Conservation (phyloP, 53 echinoderm and acorn worm species). For the Paracentrotus lividus region DNA sequence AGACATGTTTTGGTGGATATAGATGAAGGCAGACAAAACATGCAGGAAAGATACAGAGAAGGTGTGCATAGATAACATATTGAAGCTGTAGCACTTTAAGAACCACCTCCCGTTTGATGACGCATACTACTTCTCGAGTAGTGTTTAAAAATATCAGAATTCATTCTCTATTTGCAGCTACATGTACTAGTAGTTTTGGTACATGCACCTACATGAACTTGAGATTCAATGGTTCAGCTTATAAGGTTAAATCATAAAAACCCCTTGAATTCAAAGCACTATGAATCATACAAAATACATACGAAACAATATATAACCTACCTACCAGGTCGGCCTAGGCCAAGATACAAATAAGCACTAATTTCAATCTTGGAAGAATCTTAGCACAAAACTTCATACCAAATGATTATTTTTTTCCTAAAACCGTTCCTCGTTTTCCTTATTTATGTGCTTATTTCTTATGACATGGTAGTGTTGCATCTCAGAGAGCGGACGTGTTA, state of each 20-base stretch:
- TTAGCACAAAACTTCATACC: background rate
- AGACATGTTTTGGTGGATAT: background rate
- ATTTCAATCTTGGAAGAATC: background rate
- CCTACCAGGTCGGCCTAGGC: background rate
- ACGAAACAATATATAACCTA: background rate
- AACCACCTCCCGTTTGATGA: background rate
- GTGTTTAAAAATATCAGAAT: background rate
- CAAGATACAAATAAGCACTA: no score
- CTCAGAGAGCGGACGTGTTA: background rate
- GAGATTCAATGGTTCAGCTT: background rate
- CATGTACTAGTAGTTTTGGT: no score
- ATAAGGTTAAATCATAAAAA: no score
- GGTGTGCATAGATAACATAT: background rate
- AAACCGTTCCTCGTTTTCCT: background rate
- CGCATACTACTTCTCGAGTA: background rate
- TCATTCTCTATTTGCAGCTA: background rate
- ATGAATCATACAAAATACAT: no score
- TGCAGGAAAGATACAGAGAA: background rate
- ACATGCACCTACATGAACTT: background rate
- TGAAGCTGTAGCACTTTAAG: background rate
- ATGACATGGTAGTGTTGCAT: background rate
- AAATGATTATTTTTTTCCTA: background rate
- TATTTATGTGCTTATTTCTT: background rate
- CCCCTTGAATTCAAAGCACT: no score
- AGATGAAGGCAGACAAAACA: background rate